Conservation (phyloP, 1,140 invertebrate species). For the Thaumatotibia leucotreta region DNA sequence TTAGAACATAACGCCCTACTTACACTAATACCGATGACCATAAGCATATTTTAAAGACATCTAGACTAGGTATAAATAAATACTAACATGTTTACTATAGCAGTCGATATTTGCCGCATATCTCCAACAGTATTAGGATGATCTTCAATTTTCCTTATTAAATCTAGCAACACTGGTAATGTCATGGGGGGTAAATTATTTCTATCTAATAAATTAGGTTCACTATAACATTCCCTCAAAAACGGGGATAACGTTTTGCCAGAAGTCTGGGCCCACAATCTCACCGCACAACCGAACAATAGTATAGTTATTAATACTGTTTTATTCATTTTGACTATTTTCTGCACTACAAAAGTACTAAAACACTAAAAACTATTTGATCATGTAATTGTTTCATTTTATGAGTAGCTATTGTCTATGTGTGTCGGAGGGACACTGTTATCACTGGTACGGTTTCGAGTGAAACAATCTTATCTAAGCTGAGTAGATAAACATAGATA, state of each 20-base stretch:
- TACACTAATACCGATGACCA: too few species aligned
- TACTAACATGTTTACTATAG: slow-evolving; percentile 14
- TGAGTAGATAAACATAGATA: not conserved
- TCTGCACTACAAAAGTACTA: not conserved
- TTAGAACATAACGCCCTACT: too few species aligned
- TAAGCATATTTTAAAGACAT: too few species aligned
- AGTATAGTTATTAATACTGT: not conserved
- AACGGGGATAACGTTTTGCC: slow-evolving; percentile 77
- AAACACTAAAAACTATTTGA: not conserved
- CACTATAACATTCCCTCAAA: slow-evolving; percentile 80
- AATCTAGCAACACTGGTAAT: slow-evolving; percentile 79
- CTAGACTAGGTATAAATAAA: too few species aligned
- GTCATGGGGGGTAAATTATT: slow-evolving; percentile 80
- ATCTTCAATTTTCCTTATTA: slow-evolving; percentile 82
- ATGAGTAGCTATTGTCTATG: not conserved
- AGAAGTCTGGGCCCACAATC: not conserved
- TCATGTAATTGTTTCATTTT: not conserved
- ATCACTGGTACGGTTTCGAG: not conserved
- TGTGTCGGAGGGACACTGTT: not conserved
- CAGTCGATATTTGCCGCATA: slow-evolving; percentile 65
- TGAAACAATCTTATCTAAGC: slow-evolving; percentile 18
- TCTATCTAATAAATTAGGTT: slow-evolving; percentile 73
- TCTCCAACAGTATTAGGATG: slow-evolving; percentile 63
- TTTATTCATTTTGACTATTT: not conserved
- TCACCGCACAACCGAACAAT: not conserved